Evolutionary conservation across 2,113 vertebrate species (phyloP), one percentile per base, ranked within the genome.

Genomic region (Solea solea): DNA sequence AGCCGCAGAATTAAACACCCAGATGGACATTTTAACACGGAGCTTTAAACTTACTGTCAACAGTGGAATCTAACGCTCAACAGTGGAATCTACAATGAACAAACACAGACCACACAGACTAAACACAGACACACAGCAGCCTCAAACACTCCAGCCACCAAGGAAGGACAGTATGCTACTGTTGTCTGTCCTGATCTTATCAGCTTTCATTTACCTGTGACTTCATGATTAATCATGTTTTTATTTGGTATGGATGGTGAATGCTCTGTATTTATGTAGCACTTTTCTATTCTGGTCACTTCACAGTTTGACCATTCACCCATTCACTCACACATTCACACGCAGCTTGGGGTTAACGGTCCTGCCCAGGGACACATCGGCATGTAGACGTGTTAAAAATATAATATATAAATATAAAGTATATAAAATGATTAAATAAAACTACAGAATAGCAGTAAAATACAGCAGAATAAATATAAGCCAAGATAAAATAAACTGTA

Each of bases 61-160:
- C 90, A 92, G 89, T 92, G 90, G 90, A 91, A 91, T 91, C 87
- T 90, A 85, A 88, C 85, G 90, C 88, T 91, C 88, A 84, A 86
- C 88, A 84, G 88, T 88, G 89, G 88, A 90, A 89, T 91, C 90
- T 88, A 86, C 90, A 79, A 88, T 69, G 89, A 90, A 92, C 90
- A 90, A 92, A 92, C 89, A 88, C 85, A 89, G 89, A 86, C 81
- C 88, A 78, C 88, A 73, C 90, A 92, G 90, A 90, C 90, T 92
- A 92, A 92, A 92, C 90, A 92, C 84, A 90, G 89, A 90, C 88
- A 80, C 89, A 80, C 88, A 86, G 59, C 79, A 74, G 76, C 75
- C 86, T 82, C 75, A 83, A 88, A 88, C 85, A 82, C 85, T 81
- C 70, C 64, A 83, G 76, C 87, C 83, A 87, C 86, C 85, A 83